Percentiles rank a stretch among this genome's conserved stretches.
Conservation (phyloP, 92 coral and sea anemone genomes). For the Anthopleura xanthogrammica region DNA sequence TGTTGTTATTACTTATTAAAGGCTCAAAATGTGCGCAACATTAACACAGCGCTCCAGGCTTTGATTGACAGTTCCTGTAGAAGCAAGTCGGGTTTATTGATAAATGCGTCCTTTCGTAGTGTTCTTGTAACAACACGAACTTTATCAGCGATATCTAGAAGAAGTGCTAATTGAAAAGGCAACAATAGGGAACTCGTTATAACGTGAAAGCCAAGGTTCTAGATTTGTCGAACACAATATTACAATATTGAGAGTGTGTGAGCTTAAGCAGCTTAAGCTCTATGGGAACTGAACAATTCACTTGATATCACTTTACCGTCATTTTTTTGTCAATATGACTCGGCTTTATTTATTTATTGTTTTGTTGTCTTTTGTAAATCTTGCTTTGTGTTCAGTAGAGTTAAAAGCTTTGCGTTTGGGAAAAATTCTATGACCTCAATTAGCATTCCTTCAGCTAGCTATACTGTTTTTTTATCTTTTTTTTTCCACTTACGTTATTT, state of each 20-base stretch:
- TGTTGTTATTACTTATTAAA: too few species aligned
- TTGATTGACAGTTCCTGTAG: background rate
- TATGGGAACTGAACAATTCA: background rate
- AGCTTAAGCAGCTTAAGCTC: background rate
- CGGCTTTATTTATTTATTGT: background rate
- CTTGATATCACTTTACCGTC: background rate
- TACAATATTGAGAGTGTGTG: background rate
- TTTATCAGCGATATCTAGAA: background rate
- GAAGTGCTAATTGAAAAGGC: constrained; percentile 5
- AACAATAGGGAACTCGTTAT: background rate
- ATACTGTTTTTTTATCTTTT: background rate
- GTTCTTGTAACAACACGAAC: background rate
- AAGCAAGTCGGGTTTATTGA: background rate
- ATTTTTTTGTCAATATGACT: background rate
- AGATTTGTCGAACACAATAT: background rate
- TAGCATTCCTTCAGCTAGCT: background rate
- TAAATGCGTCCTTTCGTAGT: background rate
- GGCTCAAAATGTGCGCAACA: too few species aligned
- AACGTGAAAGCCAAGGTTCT: background rate
- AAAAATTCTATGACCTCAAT: too few species aligned
- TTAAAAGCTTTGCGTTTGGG: too few species aligned
- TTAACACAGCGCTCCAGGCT: background rate
- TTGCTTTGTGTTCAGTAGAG: background rate
- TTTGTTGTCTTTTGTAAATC: background rate
- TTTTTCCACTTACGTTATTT: background rate